Percentiles rank a stretch among this genome's conserved stretches.
Conservation (phyloP, 1,140 invertebrate genomes). For the Marisa cornuarietis region DNA sequence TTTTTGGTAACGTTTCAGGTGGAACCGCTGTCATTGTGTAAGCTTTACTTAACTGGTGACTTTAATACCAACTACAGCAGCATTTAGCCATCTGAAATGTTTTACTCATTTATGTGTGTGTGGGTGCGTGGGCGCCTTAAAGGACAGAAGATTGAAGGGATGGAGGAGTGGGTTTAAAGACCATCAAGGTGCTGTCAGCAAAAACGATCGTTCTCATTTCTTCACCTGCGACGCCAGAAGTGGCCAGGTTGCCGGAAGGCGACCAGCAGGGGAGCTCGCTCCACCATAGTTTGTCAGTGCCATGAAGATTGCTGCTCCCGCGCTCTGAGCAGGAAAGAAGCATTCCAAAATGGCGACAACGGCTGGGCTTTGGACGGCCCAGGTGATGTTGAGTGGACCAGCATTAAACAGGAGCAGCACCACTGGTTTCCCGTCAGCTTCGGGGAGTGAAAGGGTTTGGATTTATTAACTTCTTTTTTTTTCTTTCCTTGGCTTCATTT, state of each 20-base stretch:
- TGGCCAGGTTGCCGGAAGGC: constrained; percentile 58
- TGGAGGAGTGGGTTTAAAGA: too few species aligned
- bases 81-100: too few species aligned
- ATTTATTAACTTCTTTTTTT: not conserved
- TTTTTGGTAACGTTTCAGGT: too few species aligned
- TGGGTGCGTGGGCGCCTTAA: too few species aligned
- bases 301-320: constrained; percentile 52
- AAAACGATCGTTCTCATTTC: too few species aligned
- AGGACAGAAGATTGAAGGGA: too few species aligned
- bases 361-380: constrained; percentile 27
- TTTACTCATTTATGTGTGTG: too few species aligned
- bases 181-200: too few species aligned
- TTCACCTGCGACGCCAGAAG: constrained; percentile 42
- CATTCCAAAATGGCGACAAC: constrained; percentile 57
- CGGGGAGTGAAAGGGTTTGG: not conserved
- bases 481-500: not conserved
- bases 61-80: too few species aligned
- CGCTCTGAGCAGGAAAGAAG: constrained; percentile 59
- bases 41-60: too few species aligned
- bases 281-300: constrained; percentile 40
- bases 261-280: constrained; percentile 51
- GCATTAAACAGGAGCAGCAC: constrained; percentile 58
- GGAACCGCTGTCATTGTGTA: too few species aligned
- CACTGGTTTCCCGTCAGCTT: constrained; percentile 14
- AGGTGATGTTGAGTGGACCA: constrained; percentile 56